Base-by-base conservation (phyloP, 2,888 invertebrate species). In the Bhutanitis thaidina region DNA sequence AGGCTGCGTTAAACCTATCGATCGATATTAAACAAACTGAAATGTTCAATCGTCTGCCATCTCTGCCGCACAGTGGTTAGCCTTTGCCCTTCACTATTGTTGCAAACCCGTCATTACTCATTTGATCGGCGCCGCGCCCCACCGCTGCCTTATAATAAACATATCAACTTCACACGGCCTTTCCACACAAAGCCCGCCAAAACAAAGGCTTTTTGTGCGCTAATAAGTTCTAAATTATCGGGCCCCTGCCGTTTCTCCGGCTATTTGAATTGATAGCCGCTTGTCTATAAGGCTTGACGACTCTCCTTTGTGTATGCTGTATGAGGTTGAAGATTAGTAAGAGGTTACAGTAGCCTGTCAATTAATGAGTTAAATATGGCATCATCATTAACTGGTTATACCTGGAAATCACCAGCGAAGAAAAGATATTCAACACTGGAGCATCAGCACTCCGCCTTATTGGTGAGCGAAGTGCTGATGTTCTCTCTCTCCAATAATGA, bases 121-220 rank as follows among this genome's bases (percentile, higher is more conserved):
- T 55, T 46, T 48, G 54, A 56, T 54, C 46, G 53, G 34, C 43
- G 57, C 47, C 51, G 57, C 62, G 58, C 57, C 57, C 44, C 61
- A 47, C 65, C 62, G 56, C 57, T 58, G 64, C 65, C 73, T 64
- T 71, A 64, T 77, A 80, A 81, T 79, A 78, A 76, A 76, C 77
- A 73, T 79, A 81, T 80, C 80, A 73, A 67, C 75, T 74, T 80
- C 77, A 75, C 76, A 69, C 78, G 69, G 58, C 62, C 59, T 59
- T 35, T 45, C 49, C 59, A 58, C 67, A 72, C 77, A 74, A 70
- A 68, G 62, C 63, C 43, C 54, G 61, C 57, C 71, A 71, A 77
- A 77, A 78, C 76, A 77, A 78, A 68, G 65, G 64, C 59, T 64
- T 67, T 67, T 71, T 74, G 69, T 71, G 59, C 73, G 59, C 66